Evolutionary conservation across 2,113 vertebrate species (phyloP).

Genomic region (Dendropsophus ebraccatus): DNA sequence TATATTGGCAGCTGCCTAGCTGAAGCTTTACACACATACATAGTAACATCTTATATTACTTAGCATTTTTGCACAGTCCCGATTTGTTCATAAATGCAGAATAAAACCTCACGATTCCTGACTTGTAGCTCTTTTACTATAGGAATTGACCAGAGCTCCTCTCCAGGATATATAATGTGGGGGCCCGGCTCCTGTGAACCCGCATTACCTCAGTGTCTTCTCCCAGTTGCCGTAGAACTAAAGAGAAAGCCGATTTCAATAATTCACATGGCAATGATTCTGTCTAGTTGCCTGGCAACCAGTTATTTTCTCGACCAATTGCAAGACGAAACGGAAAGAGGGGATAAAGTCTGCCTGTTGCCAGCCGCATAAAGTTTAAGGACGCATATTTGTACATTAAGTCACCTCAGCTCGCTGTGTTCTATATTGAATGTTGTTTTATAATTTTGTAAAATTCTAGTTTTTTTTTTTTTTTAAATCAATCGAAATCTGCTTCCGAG

Average conservation of each 20-base stretch:
- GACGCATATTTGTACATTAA: conserved; percentile 22
- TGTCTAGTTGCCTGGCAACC: conserved; percentile 72
- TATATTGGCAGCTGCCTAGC: conserved; percentile 42
- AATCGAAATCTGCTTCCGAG: not conserved
- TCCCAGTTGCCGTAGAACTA: conserved; percentile 63
- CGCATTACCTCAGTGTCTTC: conserved; percentile 57
- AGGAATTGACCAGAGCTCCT: not conserved
- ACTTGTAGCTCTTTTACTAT: not conserved
- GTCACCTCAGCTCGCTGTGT: not conserved
- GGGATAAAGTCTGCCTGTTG: conserved; percentile 40
- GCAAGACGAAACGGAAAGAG: conserved; percentile 61
- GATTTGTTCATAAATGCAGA: not conserved
- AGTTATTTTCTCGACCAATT: conserved; percentile 66
- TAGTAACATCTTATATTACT: not conserved
- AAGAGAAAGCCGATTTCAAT: conserved; percentile 69
- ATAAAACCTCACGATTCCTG: not conserved
- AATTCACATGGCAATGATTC: conserved; percentile 70
- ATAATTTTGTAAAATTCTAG: not conserved
- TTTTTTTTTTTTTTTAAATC: not conserved
- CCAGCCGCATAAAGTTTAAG: conserved; percentile 38
- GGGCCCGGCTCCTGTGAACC: not conserved
- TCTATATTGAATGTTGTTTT: not conserved
- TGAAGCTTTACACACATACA: not conserved
- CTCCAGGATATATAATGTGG: not conserved
- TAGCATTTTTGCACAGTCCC: not conserved